These are phyloP conservation scores for Porites cylindrica DNA, from an alignment of 92 coral and sea anemone genomes.

Conservation along the genomic window DNA sequence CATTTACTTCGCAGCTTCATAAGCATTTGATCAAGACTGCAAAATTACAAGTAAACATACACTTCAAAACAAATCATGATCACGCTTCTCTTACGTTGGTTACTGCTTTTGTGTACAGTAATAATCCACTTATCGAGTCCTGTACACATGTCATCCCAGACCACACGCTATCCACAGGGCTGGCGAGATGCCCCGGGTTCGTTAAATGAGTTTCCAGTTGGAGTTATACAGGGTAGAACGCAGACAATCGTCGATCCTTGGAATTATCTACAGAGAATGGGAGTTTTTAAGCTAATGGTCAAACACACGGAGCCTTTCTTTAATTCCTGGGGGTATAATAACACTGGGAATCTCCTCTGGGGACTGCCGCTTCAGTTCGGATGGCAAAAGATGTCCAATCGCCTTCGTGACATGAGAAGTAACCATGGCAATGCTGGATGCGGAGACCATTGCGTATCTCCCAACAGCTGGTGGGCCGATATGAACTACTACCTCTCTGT, in stretches of 20 bases:
- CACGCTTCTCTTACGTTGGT: too few relatives aligned
- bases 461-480: constrained; percentile 93
- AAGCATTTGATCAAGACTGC: too few relatives aligned
- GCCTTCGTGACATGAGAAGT: constrained; percentile 33
- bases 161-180: constrained; percentile 68
- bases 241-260: constrained; percentile 78
- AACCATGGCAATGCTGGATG: not conserved
- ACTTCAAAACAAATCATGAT: too few relatives aligned
- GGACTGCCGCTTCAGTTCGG: constrained; percentile 92
- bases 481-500: constrained; percentile 88
- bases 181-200: constrained; percentile 77
- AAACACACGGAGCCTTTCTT: constrained; percentile 66
- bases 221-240: constrained; percentile 31
- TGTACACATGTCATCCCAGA: not conserved
- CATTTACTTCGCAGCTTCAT: too few relatives aligned
- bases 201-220: constrained; percentile 73
- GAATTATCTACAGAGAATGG: constrained; percentile 78
- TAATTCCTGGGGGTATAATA: constrained; percentile 83
- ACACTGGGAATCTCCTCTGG: constrained; percentile 89
- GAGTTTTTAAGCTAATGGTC: constrained; percentile 73
- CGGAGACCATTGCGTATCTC: constrained; percentile 35
- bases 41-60: too few relatives aligned
- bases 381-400: constrained; percentile 82
- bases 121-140: constrained; percentile 19
- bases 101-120: constrained; percentile 4